Evolutionary conservation across 1,140 invertebrate species (phyloP).

Genomic region (Zaprionus taronus): DNA sequence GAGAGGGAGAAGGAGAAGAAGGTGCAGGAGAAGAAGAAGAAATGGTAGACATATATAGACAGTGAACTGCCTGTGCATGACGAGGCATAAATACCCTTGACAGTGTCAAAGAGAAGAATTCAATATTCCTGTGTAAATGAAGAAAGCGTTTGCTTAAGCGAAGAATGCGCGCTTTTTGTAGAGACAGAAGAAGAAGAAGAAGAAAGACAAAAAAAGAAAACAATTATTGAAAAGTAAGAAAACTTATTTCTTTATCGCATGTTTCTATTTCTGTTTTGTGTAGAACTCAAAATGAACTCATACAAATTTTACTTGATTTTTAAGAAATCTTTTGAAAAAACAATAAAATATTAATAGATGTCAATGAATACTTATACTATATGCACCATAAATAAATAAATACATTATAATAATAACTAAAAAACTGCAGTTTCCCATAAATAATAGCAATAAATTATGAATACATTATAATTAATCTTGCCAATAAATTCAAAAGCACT

Average conservation of each 20-base stretch:
- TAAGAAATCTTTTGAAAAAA: no score
- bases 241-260: no score
- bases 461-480: not conserved
- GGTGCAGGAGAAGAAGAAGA: not conserved
- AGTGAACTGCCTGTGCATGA: conserved; percentile 14
- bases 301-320: no score
- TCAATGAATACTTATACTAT: no score
- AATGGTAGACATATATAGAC: not conserved
- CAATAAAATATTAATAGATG: no score
- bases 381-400: not conserved
- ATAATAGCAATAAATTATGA: not conserved
- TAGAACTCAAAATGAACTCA: no score
- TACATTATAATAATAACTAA: not conserved
- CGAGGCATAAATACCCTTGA: conserved; percentile 45
- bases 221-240: not conserved
- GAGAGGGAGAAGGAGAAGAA: not conserved
- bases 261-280: no score
- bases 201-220: not conserved
- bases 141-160: not conserved
- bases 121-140: not conserved
- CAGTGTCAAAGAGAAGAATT: not conserved
- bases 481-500: not conserved
- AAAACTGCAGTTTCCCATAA: not conserved
- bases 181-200: not conserved
- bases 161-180: not conserved